A percentile compares a stretch with the other conserved stretches of the same genome.
Conservation (phyloP, 2,888 invertebrate genomes). For the Calameuta idolon region DNA sequence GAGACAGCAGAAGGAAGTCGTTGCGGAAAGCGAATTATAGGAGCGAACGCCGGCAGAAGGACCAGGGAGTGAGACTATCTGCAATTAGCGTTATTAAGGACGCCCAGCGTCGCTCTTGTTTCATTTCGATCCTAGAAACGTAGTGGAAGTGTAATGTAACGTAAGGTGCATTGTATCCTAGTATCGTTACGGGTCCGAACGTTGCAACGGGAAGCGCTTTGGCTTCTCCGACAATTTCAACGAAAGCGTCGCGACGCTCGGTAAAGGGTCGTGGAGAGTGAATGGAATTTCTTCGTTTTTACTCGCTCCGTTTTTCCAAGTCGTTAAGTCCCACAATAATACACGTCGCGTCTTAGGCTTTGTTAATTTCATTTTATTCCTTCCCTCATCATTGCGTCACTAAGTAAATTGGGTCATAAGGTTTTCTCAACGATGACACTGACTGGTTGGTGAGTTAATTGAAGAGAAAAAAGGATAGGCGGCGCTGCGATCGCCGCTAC, state of each 20-base stretch:
- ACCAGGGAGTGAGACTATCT: slow-evolving; percentile 25
- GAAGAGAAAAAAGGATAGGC: background rate
- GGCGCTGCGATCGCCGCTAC: background rate
- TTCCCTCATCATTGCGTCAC: background rate
- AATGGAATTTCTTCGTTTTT: background rate
- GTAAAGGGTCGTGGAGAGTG: background rate
- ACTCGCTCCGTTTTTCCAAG: background rate
- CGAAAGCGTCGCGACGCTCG: background rate
- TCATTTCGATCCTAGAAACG: slow-evolving; percentile 7
- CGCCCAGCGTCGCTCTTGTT: slow-evolving; percentile 31
- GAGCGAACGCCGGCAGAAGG: slow-evolving; percentile 28
- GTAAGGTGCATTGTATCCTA: background rate
- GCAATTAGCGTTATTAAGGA: slow-evolving; percentile 47
- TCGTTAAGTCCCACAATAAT: background rate
- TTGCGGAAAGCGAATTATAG: slow-evolving; percentile 29
- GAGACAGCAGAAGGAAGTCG: background rate
- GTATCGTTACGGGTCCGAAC: background rate
- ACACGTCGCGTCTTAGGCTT: background rate
- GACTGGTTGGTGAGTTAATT: background rate
- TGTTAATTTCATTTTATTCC: background rate
- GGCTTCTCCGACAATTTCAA: background rate
- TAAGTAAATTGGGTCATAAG: background rate
- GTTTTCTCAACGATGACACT: background rate
- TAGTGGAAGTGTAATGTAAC: background rate
- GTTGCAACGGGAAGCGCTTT: background rate